phyloP scores from a whole-genome alignment of 2,888 invertebrate species.

The Hypomecis atomaria region DNA sequence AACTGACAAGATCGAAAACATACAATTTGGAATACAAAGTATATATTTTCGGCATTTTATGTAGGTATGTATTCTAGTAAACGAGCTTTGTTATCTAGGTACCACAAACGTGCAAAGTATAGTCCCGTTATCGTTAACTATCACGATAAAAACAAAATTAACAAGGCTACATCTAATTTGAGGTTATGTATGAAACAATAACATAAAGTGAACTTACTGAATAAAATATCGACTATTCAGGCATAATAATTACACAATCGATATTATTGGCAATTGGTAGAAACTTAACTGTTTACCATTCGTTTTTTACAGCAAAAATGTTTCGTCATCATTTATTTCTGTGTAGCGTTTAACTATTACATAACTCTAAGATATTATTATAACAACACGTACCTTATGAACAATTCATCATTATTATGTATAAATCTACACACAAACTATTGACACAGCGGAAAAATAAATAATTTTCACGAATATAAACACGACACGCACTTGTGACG shows the following conservation, averaged over 20 bases:
- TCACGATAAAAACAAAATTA: conserved; percentile 6
- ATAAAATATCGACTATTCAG: no score
- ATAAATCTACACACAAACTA: conserved; percentile 14
- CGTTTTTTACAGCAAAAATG: conserved; percentile 41
- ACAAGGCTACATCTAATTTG: conserved; percentile 33
- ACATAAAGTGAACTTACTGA: conserved; percentile 4
- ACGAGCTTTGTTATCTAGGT: neutral
- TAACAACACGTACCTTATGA: conserved; percentile 64
- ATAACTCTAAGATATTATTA: conserved; percentile 58
- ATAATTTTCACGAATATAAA: conserved; percentile 58
- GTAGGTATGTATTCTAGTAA: neutral
- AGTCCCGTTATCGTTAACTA: neutral
- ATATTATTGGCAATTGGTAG: neutral
- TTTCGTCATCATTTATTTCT: conserved; percentile 55
- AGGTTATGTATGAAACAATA: conserved; percentile 59
- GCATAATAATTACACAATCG: neutral
- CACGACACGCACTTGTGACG: conserved; percentile 63
- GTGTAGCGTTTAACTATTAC: conserved; percentile 58
- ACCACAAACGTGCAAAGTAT: neutral
- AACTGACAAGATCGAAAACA: conserved; percentile 39
- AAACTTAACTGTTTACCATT: conserved; percentile 3
- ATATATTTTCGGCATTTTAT: neutral
- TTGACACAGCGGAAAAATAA: conserved; percentile 15
- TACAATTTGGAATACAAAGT: neutral
- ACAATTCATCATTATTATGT: conserved; percentile 34